Conservation (phyloP, 2,888 invertebrate species). For the Plagiodera versicolora region DNA sequence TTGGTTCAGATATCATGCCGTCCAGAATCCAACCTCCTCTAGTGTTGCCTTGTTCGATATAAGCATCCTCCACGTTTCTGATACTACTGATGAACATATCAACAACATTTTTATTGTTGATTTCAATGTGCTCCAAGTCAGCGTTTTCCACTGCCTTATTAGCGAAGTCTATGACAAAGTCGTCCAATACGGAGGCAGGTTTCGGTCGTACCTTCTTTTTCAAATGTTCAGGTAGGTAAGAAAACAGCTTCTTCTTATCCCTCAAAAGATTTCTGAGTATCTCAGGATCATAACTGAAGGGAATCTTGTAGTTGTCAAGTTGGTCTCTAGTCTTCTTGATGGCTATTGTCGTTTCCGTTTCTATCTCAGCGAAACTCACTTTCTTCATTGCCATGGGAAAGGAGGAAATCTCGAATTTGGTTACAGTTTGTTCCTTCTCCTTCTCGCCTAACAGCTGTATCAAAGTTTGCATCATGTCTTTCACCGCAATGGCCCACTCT, state of each 20-base stretch:
- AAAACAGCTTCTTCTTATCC: constrained; percentile 32
- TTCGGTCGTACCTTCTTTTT: constrained; percentile 37
- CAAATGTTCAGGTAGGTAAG: constrained; percentile 35
- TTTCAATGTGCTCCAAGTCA: constrained; percentile 47
- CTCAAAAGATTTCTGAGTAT: constrained; percentile 25
- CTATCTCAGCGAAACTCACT: constrained; percentile 24
- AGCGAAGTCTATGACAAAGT: constrained; percentile 57
- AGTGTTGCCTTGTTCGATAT: constrained; percentile 45
- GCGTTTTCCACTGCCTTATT: constrained; percentile 54
- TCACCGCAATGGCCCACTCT: constrained; percentile 49
- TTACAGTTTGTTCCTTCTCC: constrained; percentile 26
- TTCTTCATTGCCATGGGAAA: constrained; percentile 43
- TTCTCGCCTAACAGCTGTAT: constrained; percentile 23
- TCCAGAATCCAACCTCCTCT: constrained; percentile 64
- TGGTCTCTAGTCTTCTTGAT: constrained; percentile 27
- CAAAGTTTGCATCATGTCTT: constrained; percentile 26
- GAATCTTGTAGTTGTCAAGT: constrained; percentile 26
- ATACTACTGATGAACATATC: constrained; percentile 53
- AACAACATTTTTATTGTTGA: constrained; percentile 55
- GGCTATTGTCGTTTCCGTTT: constrained; percentile 31
- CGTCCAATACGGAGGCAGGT: constrained; percentile 51
- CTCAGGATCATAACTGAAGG: constrained; percentile 18
- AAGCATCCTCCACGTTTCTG: constrained; percentile 50
- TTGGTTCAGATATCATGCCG: constrained; percentile 58
- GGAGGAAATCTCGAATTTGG: constrained; percentile 39